Evolutionary conservation across 2,113 vertebrate genomes (phyloP).

Genomic region (Miniopterus natalensis): DNA sequence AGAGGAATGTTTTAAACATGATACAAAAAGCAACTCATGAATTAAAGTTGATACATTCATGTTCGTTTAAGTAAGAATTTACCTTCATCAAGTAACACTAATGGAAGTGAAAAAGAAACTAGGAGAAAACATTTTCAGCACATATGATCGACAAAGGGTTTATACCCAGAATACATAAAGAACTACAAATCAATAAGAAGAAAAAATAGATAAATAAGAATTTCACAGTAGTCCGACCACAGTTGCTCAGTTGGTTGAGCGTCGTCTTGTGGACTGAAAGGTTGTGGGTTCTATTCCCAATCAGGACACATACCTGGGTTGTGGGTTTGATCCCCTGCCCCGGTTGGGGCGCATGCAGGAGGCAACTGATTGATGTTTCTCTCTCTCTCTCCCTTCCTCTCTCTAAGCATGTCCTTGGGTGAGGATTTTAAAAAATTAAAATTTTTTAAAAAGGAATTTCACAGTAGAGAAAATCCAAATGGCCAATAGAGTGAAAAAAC

Average conservation of each 20-base stretch:
- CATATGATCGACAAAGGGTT: neutral
- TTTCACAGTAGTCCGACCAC: neutral
- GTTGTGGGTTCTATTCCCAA: neutral
- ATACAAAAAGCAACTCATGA: neutral
- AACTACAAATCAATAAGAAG: neutral
- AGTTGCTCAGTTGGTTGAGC: neutral
- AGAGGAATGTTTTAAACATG: constrained; percentile 47
- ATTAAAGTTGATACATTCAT: neutral
- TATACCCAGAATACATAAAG: constrained; percentile 30
- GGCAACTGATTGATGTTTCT: neutral
- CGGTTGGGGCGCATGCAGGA: neutral
- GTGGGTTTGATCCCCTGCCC: neutral
- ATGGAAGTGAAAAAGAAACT: constrained; percentile 26
- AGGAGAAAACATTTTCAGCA: constrained; percentile 38
- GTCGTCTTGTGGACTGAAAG: neutral
- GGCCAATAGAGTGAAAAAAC: neutral
- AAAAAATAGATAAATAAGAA: constrained; percentile 35
- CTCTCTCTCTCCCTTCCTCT: neutral
- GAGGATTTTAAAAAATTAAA: neutral
- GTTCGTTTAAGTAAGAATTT: constrained; percentile 61
- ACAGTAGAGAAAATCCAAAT: constrained; percentile 44
- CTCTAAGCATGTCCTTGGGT: neutral
- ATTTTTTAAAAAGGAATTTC: neutral
- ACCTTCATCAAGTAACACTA: neutral
- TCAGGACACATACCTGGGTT: neutral